phyloP scores from a whole-genome alignment of 2,888 invertebrate genomes.

The Pammene fasciana region DNA sequence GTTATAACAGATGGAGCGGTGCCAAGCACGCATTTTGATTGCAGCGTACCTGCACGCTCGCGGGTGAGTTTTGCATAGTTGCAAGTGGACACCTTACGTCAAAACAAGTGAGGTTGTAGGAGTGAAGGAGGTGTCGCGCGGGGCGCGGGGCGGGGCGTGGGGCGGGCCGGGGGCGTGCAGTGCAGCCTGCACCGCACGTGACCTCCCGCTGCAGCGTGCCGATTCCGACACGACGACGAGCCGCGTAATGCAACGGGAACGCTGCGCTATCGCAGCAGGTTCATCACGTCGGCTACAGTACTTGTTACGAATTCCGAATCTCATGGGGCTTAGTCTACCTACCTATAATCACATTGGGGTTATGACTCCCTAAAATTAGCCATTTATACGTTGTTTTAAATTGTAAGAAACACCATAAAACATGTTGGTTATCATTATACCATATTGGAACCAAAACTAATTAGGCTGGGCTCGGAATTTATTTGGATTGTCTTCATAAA shows the following conservation, averaged over 20 bases:
- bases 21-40: slow-evolving; percentile 34
- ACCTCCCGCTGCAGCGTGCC: slow-evolving; percentile 61
- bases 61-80: slow-evolving; percentile 72
- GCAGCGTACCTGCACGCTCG: slow-evolving; percentile 14
- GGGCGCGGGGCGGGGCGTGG: slow-evolving; percentile 58
- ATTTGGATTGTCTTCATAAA: too few species aligned
- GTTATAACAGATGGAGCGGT: slow-evolving; percentile 31
- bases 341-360: too few species aligned
- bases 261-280: slow-evolving; percentile 8
- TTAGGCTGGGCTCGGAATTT: too few species aligned
- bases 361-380: too few species aligned
- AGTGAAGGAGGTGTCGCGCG: slow-evolving; percentile 52
- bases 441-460: too few species aligned
- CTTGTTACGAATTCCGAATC: not conserved
- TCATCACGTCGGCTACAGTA: not conserved
- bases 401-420: too few species aligned
- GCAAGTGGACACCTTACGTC: slow-evolving; percentile 79
- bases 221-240: slow-evolving; percentile 34
- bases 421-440: too few species aligned
- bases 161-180: slow-evolving; percentile 75
- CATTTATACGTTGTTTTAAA: too few species aligned
- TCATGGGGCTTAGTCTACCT: too few species aligned
- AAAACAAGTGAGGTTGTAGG: slow-evolving; percentile 75
- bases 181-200: slow-evolving; percentile 67
- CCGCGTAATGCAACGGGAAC: slow-evolving; percentile 23